Evolutionary conservation across 2,797 vertebrate species (phyloP).

Genomic region (Alosa sapidissima): DNA sequence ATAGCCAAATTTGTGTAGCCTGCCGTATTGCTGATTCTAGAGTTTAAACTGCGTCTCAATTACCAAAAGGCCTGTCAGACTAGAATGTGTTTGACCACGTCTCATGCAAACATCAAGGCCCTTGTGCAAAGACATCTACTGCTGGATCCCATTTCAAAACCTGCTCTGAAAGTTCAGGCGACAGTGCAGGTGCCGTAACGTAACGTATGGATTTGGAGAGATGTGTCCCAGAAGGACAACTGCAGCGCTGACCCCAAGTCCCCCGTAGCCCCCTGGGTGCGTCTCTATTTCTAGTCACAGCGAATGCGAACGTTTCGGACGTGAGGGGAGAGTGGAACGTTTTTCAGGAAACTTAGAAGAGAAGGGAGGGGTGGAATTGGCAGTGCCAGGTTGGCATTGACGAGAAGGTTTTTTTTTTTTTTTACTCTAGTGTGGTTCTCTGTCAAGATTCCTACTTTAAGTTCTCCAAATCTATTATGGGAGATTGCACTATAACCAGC

Average conservation of each 20-base stretch:
- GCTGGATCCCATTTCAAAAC: neutral
- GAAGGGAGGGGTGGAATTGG: constrained; percentile 22
- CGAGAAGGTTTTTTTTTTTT: neutral
- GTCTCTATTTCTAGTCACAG: constrained; percentile 61
- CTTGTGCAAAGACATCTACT: no score
- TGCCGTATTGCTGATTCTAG: no score
- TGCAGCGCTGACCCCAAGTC: neutral
- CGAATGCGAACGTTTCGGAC: constrained; percentile 51
- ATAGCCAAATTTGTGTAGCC: no score
- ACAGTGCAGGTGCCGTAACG: neutral
- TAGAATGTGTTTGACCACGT: no score
- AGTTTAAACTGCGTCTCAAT: no score
- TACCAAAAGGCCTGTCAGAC: no score
- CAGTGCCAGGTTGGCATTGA: neutral
- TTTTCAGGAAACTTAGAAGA: constrained; percentile 30
- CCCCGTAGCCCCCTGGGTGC: neutral
- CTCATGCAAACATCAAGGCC: no score
- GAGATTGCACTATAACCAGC: no score
- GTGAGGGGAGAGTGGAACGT: constrained; percentile 27
- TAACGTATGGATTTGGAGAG: neutral
- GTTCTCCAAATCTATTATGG: neutral
- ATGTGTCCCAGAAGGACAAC: neutral
- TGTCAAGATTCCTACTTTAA: no score
- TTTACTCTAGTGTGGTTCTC: neutral
- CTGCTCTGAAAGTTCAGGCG: neutral